phyloP scores from a whole-genome alignment of 2,888 invertebrate species.

The Omphaloscelis lunosa region DNA sequence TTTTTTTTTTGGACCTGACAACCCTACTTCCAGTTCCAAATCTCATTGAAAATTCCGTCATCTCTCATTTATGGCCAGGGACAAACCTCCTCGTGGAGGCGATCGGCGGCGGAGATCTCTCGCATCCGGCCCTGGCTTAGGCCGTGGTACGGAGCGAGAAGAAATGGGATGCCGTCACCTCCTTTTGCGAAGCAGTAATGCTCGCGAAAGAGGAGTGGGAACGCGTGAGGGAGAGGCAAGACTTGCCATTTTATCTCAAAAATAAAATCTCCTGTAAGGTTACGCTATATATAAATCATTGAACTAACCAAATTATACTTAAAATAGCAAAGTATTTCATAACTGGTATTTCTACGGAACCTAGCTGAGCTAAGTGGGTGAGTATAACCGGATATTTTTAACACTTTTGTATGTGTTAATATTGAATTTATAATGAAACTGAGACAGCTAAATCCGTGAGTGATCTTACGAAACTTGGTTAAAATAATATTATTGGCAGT shows the following conservation, averaged over 20 bases:
- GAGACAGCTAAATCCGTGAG: slow-evolving; percentile 39
- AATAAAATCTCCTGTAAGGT: slow-evolving; percentile 17
- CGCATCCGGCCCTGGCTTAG: too few species aligned
- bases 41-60: not conserved
- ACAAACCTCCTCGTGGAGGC: too few species aligned
- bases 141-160: too few species aligned
- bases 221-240: too few species aligned
- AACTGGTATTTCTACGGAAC: slow-evolving; percentile 46
- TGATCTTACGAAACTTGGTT: slow-evolving; percentile 44
- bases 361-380: slow-evolving; percentile 47
- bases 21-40: too few species aligned
- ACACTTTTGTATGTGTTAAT: slow-evolving; percentile 48
- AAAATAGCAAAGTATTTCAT: slow-evolving; percentile 39
- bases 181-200: too few species aligned
- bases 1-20: too few species aligned
- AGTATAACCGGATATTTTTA: slow-evolving; percentile 58
- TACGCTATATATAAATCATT: slow-evolving; percentile 4
- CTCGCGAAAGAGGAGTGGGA: too few species aligned
- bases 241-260: slow-evolving; percentile 1
- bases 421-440: slow-evolving; percentile 46
- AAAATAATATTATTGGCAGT: slow-evolving; percentile 4
- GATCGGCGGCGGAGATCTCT: too few species aligned
- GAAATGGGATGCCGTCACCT: too few species aligned
- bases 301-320: slow-evolving; percentile 13
- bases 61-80: not conserved